Base-by-base conservation (phyloP, 2,888 invertebrate genomes). In the Halictus ligatus region DNA sequence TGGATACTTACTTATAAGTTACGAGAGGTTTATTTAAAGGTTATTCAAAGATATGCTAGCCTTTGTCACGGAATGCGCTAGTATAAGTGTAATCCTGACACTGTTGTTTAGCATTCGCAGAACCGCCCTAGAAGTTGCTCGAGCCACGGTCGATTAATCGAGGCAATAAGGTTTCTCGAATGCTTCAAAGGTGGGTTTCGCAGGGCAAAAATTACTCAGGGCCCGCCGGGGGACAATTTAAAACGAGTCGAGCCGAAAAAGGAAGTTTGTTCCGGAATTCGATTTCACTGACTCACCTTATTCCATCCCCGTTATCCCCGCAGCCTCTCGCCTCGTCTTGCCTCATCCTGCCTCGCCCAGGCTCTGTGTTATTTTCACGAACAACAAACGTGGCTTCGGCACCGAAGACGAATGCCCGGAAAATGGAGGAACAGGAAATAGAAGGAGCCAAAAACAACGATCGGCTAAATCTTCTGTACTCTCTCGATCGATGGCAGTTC, bases 391-490 rank as follows among this genome's bases (percentile, higher is more conserved):
- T 79, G 72, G 84, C 75, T 81, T 80, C 80, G 84, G 72, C 81
- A 78, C 64, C 80, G 81, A 81, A 87, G 87, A 84, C 82, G 87
- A 80, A 87, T 85, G 80, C 73, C 78, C 76, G 78, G 82, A 43
- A 84, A 85, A 83, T 81, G 83, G 80, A 78, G 73, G 78, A 81
- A 73, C 80, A 50, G 78, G 82, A 85, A 87, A 69, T 82, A 75
- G 78, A 87, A 78, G 76, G 80, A 58, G 85, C 71, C 74, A 81
- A 79, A 85, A 85, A 83, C 81, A 88, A 80, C 80, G 85, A 85
- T 35, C 75, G 48, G 71, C 67, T 87, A 83, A 87, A 83, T 83
- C 87, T 82, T 64, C 43, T 67, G 54, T 35, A 35, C 35, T 35
- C 35, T 35, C 35, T 35, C 72, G 78, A 83, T 87, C 87, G 84